phyloP scores from a whole-genome alignment of 2,113 vertebrate species.

The Calcarius ornatus region DNA sequence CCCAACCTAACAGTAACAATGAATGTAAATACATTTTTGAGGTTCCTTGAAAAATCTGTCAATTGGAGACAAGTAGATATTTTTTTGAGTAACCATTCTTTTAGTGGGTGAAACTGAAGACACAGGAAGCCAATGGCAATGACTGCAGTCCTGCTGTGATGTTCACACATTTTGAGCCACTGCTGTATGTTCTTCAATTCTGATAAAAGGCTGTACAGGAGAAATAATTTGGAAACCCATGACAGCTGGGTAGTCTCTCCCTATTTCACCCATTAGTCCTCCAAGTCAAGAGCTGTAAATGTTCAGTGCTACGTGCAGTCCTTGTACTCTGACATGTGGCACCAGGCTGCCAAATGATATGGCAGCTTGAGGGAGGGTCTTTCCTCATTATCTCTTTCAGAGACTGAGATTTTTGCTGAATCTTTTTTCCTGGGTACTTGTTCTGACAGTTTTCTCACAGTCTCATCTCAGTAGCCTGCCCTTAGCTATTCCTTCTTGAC shows the following conservation, averaged over 20 bases:
- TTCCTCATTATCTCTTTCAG: conserved; percentile 61
- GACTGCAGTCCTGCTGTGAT: neutral
- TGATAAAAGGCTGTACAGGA: neutral
- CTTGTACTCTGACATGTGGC: neutral
- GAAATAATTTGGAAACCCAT: neutral
- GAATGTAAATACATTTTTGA: neutral
- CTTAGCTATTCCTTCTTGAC: neutral
- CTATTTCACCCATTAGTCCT: neutral
- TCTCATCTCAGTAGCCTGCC: neutral
- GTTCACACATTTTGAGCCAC: neutral
- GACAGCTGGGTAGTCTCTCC: neutral
- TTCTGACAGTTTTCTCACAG: conserved; percentile 1
- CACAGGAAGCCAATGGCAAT: neutral
- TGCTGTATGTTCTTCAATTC: neutral
- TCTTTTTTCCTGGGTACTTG: conserved; percentile 69
- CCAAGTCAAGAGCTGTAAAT: neutral
- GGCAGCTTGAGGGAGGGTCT: neutral
- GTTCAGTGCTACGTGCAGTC: neutral
- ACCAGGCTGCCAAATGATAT: neutral
- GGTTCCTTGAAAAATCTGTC: neutral
- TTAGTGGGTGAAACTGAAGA: neutral
- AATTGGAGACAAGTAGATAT: neutral
- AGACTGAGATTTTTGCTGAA: conserved; percentile 66
- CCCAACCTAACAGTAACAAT: neutral
- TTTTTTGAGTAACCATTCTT: neutral